phyloP scores from a whole-genome alignment of 2,113 vertebrate genomes.

The Microcebus tavaratra region DNA sequence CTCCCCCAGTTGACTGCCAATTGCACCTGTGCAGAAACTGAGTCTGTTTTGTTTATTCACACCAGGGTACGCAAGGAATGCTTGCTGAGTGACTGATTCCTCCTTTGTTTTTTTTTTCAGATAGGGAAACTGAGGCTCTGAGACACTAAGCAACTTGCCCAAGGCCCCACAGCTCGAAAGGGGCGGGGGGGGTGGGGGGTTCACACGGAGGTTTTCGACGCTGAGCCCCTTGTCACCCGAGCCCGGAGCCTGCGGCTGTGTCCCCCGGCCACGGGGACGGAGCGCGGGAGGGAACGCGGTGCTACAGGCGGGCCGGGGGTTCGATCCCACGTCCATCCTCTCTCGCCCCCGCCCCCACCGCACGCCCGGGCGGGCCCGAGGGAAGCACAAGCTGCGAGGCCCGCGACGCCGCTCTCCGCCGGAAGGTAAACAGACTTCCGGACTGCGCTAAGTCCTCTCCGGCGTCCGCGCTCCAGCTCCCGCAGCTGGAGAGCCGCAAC shows the following conservation, averaged over 20 bases:
- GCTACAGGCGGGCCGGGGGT: fast-evolving
- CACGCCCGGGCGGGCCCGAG: not conserved
- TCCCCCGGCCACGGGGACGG: not conserved
- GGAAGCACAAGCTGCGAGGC: not conserved
- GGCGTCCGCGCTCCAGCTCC: not conserved
- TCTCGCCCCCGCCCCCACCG: fast-evolving
- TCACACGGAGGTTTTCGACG: not conserved
- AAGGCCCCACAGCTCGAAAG: not conserved
- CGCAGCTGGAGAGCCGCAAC: too few relatives aligned
- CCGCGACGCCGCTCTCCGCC: not conserved
- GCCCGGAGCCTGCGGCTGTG: too few relatives aligned
- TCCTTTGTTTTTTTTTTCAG: not conserved
- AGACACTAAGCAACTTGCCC: not conserved
- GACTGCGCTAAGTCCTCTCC: fast-evolving
- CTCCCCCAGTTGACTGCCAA: not conserved
- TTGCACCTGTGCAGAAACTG: not conserved
- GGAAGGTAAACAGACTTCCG: fast-evolving
- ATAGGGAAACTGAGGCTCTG: not conserved
- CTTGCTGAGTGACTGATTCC: not conserved
- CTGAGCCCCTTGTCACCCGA: not conserved
- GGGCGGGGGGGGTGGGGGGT: not conserved
- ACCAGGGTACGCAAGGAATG: not conserved
- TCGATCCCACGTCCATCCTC: fast-evolving
- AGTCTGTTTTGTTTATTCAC: not conserved
- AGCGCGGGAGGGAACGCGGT: fast-evolving